Evolutionary conservation across 2,888 invertebrate genomes (phyloP).

Genomic region (Drosophila merina): DNA sequence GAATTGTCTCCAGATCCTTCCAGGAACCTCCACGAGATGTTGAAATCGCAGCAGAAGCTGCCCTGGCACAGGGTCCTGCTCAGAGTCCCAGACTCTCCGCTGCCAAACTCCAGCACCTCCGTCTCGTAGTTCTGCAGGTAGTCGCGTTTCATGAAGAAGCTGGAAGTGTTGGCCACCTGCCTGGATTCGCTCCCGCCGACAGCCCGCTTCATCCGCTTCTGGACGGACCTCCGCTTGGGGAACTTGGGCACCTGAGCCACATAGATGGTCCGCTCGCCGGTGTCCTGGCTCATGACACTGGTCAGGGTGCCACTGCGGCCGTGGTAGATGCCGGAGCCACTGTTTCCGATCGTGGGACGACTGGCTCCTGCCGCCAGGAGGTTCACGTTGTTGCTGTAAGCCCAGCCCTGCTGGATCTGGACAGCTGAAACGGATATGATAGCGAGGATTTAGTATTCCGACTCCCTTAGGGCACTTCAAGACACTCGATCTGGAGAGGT

Average conservation of each 20-base stretch:
- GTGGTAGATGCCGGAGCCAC: conserved; percentile 91
- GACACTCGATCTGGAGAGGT: conserved; percentile 22
- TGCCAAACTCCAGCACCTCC: conserved; percentile 25
- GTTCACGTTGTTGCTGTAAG: conserved; percentile 88
- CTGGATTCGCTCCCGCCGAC: neutral
- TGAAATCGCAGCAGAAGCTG: conserved; percentile 75
- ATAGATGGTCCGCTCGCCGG: conserved; percentile 70
- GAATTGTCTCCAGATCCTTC: neutral
- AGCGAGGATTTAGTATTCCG: too few relatives aligned
- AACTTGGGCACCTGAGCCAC: conserved; percentile 76
- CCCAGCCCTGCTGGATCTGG: conserved; percentile 89
- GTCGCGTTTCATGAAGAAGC: conserved; percentile 71
- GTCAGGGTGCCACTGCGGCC: conserved; percentile 82
- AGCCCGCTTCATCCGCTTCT: conserved; percentile 10
- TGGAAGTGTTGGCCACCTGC: neutral
- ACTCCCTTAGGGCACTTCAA: neutral
- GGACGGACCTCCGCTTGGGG: neutral
- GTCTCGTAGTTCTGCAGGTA: conserved; percentile 60
- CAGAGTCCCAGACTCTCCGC: conserved; percentile 1
- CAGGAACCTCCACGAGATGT: conserved; percentile 51
- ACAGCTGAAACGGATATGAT: conserved; percentile 77
- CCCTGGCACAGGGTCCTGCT: conserved; percentile 45
- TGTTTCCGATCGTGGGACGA: conserved; percentile 86
- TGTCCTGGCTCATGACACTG: conserved; percentile 61
- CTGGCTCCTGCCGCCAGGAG: conserved; percentile 90